These are phyloP conservation scores for Rallus crepitans DNA, from an alignment of 2,797 vertebrate species.

Conservation along the genomic window DNA sequence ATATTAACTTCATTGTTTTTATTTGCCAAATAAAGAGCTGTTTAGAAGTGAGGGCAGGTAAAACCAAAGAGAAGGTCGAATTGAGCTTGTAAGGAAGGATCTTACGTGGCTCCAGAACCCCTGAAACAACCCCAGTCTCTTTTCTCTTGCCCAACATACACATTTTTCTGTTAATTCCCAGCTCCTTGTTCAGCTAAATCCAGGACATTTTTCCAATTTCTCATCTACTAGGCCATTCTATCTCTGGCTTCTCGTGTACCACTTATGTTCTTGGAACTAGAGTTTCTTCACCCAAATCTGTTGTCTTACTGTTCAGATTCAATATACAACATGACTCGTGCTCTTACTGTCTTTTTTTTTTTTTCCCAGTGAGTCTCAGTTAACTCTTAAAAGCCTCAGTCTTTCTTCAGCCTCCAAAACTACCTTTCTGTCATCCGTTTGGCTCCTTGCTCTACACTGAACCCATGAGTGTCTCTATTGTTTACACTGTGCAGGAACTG, in stretches of 20 bases:
- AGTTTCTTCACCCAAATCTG: background rate
- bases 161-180: background rate
- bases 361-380: background rate
- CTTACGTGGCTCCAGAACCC: background rate
- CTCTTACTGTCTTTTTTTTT: background rate
- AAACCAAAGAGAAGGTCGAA: background rate
- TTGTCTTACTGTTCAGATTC: background rate
- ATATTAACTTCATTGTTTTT: background rate
- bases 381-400: background rate
- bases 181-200: background rate
- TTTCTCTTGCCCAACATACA: background rate
- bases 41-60: background rate
- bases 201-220: background rate
- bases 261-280: background rate
- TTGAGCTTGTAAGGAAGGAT: background rate
- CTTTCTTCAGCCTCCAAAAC: background rate
- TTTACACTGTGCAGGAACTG: background rate
- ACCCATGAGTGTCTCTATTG: fast-evolving
- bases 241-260: background rate
- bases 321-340: background rate
- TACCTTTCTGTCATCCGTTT: background rate
- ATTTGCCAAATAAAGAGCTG: background rate
- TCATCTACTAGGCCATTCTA: background rate
- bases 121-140: background rate
- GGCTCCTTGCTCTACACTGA: background rate